These are phyloP conservation scores for Prosopocoilus inquinatus DNA, from an alignment of 2,888 invertebrate species.

Conservation along the genomic window DNA sequence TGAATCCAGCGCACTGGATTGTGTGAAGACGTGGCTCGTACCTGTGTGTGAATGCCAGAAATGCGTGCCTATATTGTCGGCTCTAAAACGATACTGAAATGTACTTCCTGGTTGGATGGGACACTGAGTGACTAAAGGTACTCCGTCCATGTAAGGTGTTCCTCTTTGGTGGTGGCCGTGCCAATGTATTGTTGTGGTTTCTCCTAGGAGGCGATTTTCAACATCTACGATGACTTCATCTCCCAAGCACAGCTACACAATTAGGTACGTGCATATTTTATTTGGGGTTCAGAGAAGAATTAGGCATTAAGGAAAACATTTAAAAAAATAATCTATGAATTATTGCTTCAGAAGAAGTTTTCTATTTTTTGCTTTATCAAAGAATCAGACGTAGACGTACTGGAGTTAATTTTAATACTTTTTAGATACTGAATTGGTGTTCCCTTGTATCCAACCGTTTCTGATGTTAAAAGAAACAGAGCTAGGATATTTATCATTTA, in stretches of 20 bases:
- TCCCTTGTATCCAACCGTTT: too few species aligned
- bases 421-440: too few species aligned
- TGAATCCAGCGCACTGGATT: background rate
- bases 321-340: too few species aligned
- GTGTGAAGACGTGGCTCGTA: slow-evolving; percentile 29
- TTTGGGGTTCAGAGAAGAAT: too few species aligned
- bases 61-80: slow-evolving; percentile 74
- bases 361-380: too few species aligned
- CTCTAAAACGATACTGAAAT: slow-evolving; percentile 74
- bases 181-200: slow-evolving; percentile 88
- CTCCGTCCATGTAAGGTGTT: slow-evolving; percentile 86
- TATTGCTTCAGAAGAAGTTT: too few species aligned
- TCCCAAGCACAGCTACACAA: slow-evolving; percentile 76
- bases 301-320: too few species aligned
- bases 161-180: slow-evolving; percentile 81
- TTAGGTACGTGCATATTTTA: background rate
- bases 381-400: too few species aligned
- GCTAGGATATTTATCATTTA: too few species aligned
- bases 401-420: too few species aligned
- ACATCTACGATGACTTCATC: slow-evolving; percentile 82
- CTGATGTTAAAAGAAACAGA: too few species aligned
- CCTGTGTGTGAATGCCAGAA: slow-evolving; percentile 80
- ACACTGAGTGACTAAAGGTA: slow-evolving; percentile 82
- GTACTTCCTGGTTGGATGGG: slow-evolving; percentile 74
- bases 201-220: slow-evolving; percentile 73